Evolutionary conservation across 2,888 invertebrate genomes (phyloP).

Genomic region (Andrena hattorfiana): DNA sequence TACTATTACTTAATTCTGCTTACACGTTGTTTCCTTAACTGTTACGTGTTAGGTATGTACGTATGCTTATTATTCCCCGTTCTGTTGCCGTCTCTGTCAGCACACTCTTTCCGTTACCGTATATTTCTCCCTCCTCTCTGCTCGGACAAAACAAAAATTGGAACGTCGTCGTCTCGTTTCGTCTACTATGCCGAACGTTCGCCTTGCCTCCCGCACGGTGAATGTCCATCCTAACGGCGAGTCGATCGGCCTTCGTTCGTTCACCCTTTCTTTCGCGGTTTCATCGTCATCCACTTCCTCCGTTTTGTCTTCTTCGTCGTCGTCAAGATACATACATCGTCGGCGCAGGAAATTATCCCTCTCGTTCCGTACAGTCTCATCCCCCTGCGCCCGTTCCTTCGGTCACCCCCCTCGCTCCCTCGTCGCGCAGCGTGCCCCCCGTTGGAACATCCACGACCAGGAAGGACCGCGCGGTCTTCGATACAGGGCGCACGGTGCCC

Average conservation of each 20-base stretch:
- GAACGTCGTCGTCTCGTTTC: constrained; percentile 40
- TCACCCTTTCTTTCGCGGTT: constrained; percentile 8
- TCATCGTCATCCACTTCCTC: constrained; percentile 11
- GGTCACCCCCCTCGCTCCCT: background rate
- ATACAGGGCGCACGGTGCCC: background rate
- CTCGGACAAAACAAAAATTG: background rate
- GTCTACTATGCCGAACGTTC: constrained; percentile 55
- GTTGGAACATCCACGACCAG: background rate
- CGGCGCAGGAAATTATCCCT: constrained; percentile 35
- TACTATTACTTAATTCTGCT: constrained; percentile 84
- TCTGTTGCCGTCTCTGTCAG: constrained; percentile 10
- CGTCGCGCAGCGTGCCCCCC: background rate
- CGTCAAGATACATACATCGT: constrained; percentile 20
- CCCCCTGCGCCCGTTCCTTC: background rate
- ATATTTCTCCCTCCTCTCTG: constrained; percentile 20
- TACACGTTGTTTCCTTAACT: constrained; percentile 78
- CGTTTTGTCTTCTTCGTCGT: constrained; percentile 10
- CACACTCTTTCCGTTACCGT: constrained; percentile 27
- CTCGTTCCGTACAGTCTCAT: constrained; percentile 10
- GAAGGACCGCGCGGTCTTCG: background rate
- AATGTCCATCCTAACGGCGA: constrained; percentile 65
- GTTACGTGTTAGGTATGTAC: constrained; percentile 83
- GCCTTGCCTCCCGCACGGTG: constrained; percentile 58
- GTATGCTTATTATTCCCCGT: constrained; percentile 76
- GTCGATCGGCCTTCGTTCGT: constrained; percentile 61